These are phyloP conservation scores for Euplagia quadripunctaria DNA, from an alignment of 2,888 invertebrate genomes.

Conservation along the genomic window DNA sequence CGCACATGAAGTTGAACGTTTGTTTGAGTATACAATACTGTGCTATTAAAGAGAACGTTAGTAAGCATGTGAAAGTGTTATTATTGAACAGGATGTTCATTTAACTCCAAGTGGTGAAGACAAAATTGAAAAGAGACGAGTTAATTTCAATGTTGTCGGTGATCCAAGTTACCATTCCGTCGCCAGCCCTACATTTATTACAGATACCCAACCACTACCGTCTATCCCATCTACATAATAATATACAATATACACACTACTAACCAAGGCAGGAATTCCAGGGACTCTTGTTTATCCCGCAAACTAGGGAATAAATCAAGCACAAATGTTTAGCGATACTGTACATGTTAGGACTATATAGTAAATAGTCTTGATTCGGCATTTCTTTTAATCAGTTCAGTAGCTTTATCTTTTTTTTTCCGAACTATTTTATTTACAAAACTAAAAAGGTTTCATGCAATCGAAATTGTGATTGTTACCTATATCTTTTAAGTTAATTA, in stretches of 20 bases:
- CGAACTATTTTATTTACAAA: constrained; percentile 16
- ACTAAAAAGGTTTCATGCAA: constrained; percentile 35
- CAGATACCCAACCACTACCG: constrained; percentile 56
- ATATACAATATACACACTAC: constrained; percentile 86
- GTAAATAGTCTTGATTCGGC: constrained; percentile 29
- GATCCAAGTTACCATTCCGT: constrained; percentile 48
- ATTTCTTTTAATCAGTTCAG: constrained; percentile 38
- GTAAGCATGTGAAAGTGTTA: constrained; percentile 77
- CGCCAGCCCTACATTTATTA: constrained; percentile 48
- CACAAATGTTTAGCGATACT: constrained; percentile 74
- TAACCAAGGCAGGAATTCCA: constrained; percentile 94
- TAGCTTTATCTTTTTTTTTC: constrained; percentile 30
- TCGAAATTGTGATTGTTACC: constrained; percentile 18
- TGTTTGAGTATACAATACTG: constrained; percentile 63
- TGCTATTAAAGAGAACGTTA: constrained; percentile 77
- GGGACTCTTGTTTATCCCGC: constrained; percentile 92
- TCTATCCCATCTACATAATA: constrained; percentile 65
- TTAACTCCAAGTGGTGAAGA: constrained; percentile 45
- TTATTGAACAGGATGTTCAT: constrained; percentile 46
- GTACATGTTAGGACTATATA: constrained; percentile 47
- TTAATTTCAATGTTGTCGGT: constrained; percentile 45
- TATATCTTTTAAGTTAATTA: constrained; percentile 21
- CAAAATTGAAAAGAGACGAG: constrained; percentile 54
- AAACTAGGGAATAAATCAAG: constrained; percentile 90
- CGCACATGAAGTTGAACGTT: constrained; percentile 61